Percentiles rank a stretch among this genome's conserved stretches.
Conservation (phyloP, 2,888 invertebrate species). For the Melolontha melolontha region DNA sequence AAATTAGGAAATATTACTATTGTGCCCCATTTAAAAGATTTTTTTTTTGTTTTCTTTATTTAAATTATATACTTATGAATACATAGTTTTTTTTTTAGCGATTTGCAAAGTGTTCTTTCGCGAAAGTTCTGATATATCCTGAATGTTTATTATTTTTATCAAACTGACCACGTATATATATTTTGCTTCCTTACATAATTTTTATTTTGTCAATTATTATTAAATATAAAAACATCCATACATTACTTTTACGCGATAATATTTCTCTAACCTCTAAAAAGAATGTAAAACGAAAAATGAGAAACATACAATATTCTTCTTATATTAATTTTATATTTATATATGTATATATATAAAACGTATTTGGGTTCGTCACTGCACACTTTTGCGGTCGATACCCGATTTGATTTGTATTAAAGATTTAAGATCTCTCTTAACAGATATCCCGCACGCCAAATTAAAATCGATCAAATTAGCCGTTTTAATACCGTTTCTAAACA, state of each 20-base stretch:
- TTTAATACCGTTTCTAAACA: background rate
- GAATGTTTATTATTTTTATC: no score
- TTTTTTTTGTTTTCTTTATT: constrained; percentile 4
- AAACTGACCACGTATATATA: no score
- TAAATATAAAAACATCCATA: constrained; percentile 41
- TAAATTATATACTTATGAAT: constrained; percentile 9
- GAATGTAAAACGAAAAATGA: constrained; percentile 1
- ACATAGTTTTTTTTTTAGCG: background rate
- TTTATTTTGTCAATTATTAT: constrained; percentile 13
- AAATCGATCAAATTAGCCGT: constrained; percentile 20
- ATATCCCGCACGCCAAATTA: background rate
- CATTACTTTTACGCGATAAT: constrained; percentile 27
- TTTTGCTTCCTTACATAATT: constrained; percentile 4
- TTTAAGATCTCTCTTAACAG: background rate
- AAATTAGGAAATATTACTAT: constrained; percentile 7
- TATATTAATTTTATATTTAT: constrained; percentile 12
- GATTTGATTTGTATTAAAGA: background rate
- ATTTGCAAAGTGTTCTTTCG: background rate
- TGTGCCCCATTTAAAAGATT: constrained; percentile 33
- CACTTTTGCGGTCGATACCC: constrained; percentile 5
- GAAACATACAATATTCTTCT: constrained; percentile 15
- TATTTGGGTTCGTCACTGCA: background rate
- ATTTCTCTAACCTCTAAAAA: constrained; percentile 3
- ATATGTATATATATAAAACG: constrained; percentile 9
- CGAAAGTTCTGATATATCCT: background rate